Conservation (phyloP, 1,140 invertebrate genomes). For the Pachypsylla venusta region DNA sequence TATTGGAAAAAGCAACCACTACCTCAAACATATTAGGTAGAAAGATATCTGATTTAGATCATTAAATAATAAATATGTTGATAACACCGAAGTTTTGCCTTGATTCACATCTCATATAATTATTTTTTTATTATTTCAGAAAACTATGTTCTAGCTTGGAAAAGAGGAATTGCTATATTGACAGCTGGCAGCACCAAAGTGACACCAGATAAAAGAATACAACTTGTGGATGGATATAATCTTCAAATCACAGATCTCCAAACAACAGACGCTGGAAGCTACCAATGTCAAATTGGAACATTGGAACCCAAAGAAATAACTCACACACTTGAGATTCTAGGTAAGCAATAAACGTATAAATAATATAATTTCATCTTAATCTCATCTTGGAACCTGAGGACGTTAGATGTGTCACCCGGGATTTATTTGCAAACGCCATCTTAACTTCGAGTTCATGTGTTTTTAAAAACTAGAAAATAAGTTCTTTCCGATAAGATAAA, state of each 20-base stretch:
- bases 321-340: conserved; percentile 41
- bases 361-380: background rate
- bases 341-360: conserved; percentile 37
- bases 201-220: conserved; percentile 39
- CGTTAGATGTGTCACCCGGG: too few species aligned
- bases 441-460: too few species aligned
- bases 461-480: too few species aligned
- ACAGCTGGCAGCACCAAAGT: conserved; percentile 41
- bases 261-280: conserved; percentile 41
- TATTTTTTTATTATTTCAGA: conserved; percentile 25
- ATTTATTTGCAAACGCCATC: too few species aligned
- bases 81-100: too few species aligned
- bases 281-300: conserved; percentile 42
- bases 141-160: conserved; percentile 39
- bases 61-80: too few species aligned
- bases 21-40: too few species aligned
- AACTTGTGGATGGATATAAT: conserved; percentile 37
- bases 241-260: conserved; percentile 39
- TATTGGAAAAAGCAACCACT: too few species aligned
- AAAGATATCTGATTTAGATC: too few species aligned
- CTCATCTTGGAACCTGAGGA: too few species aligned
- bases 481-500: too few species aligned
- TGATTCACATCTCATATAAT: too few species aligned
- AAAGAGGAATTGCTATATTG: conserved; percentile 40
- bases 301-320: conserved; percentile 40